Percentiles rank a stretch among this genome's conserved stretches.
Evolutionary conservation across 2,113 vertebrate genomes (phyloP).

Genomic region (Probosciger aterrimus): DNA sequence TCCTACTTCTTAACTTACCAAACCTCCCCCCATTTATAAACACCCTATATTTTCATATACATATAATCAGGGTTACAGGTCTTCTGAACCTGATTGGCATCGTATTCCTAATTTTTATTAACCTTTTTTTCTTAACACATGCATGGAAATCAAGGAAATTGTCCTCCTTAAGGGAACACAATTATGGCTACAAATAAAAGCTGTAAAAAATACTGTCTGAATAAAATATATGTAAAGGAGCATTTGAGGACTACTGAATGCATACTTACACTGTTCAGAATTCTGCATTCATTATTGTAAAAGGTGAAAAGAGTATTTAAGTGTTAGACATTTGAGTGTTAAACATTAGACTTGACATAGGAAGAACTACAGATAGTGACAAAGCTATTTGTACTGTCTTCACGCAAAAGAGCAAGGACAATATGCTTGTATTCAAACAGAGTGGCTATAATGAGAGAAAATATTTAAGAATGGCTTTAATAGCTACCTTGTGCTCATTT

Average conservation of each 20-base stretch:
- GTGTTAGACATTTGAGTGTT: not conserved
- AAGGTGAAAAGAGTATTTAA: not conserved
- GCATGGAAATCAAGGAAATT: not conserved
- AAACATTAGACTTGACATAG: not conserved
- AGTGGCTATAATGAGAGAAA: not conserved
- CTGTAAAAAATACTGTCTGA: not conserved
- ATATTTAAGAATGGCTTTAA: not conserved
- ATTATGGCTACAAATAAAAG: not conserved
- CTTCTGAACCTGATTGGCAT: not conserved
- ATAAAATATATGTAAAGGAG: not conserved
- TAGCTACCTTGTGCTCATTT: not conserved
- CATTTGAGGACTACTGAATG: not conserved
- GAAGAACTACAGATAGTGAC: not conserved
- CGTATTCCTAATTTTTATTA: not conserved
- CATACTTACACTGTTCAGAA: not conserved
- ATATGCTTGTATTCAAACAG: not conserved
- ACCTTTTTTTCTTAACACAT: not conserved
- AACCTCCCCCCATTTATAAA: not conserved
- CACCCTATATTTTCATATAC: not conserved
- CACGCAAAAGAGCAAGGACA: not conserved
- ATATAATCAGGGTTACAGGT: not conserved
- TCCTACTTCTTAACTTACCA: not conserved
- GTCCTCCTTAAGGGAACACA: not conserved
- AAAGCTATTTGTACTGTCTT: not conserved
- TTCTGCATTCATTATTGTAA: not conserved